Base-by-base conservation (phyloP, 2,888 invertebrate genomes). In the Sepiola atlantica region DNA sequence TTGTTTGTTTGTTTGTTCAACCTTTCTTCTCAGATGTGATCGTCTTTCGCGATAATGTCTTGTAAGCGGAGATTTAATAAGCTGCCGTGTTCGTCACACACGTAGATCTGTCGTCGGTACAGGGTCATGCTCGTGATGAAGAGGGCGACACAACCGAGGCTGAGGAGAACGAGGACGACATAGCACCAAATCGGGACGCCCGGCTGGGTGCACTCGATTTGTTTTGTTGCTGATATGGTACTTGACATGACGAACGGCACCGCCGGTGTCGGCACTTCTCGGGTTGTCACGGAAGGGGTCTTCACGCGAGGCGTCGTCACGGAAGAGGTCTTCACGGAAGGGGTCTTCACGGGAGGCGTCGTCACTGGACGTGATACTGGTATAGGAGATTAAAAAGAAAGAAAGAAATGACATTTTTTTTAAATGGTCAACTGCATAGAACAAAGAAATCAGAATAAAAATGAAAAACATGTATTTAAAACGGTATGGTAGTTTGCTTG, bases 51-150 rank as follows among this genome's bases (percentile, higher is more conserved):
- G n/a, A 77, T 77, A 16, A 77, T 77, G 16, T 77, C 77, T 32
- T 77, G 77, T 77, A 77, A n/a, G 32, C 77, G 77, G n/a, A 77
- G 77, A 77, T 77, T 77, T n/a, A 77, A n/a, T 77, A 77, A n/a
- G 32, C 77, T 77, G 3, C 77, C 77, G 32, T 77, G 77, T 77
- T 77, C 77, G 32, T 77, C 77, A 16, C 77, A 77, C n/a, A 77
- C 77, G 77, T 77, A 77, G 16, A 77, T 77, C 12, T 77, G 77
- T 32, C 77, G n/a, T 14, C 77, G n/a, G 14, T 77, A 77, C 14
- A 77, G 32, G 0, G 77, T 77, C n/a, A 32, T 16, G 32, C n/a
- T 77, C 16, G 77, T 77, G 18, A 77, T 77, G n/a, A 77, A 77
- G 14, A 77, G 77, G 21, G 16, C 77, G 16, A 77, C n/a, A 21